These are phyloP conservation scores for Anthopleura sola DNA, from an alignment of 64 coral and sea anemone species.

Conservation along the genomic window DNA sequence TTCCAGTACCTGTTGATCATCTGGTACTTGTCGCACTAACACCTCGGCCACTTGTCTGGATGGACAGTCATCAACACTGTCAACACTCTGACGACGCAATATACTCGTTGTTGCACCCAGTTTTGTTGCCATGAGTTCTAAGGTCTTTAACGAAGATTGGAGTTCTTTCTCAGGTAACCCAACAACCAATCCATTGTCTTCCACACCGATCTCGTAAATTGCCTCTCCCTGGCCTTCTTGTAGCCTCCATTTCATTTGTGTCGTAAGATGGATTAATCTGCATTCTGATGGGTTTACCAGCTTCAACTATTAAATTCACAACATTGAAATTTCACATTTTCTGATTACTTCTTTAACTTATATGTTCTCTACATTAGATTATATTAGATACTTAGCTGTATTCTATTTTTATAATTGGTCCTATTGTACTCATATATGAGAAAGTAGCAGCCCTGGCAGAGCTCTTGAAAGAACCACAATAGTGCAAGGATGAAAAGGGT, in stretches of 20 bases:
- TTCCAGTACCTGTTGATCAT: slow-evolving; percentile 84
- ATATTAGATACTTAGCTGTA: no score
- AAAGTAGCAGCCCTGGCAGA: no score
- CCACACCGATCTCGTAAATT: slow-evolving; percentile 97
- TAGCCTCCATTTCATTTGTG: slow-evolving; percentile 98
- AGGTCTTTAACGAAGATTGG: slow-evolving; percentile 70
- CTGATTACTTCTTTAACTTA: neutral
- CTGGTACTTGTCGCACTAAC: slow-evolving; percentile 84
- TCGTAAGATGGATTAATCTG: slow-evolving; percentile 82
- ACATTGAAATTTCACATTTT: neutral
- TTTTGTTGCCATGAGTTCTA: slow-evolving; percentile 74
- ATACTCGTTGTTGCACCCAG: slow-evolving; percentile 79
- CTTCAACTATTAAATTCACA: slow-evolving; percentile 60
- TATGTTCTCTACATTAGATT: no score
- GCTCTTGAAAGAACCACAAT: no score
- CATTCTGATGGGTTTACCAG: slow-evolving; percentile 81
- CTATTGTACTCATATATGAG: no score
- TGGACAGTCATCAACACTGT: neutral
- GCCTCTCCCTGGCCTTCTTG: slow-evolving; percentile 98
- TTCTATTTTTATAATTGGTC: no score
- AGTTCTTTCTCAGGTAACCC: slow-evolving; percentile 78
- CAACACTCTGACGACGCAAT: slow-evolving; percentile 59
- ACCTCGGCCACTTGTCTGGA: slow-evolving; percentile 82
- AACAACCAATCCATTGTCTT: slow-evolving; percentile 86
- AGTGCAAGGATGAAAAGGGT: no score